Percentiles rank a stretch among this genome's conserved stretches.
Conservation (phyloP, 1,140 invertebrate genomes). For the Drosophila arizonae region DNA sequence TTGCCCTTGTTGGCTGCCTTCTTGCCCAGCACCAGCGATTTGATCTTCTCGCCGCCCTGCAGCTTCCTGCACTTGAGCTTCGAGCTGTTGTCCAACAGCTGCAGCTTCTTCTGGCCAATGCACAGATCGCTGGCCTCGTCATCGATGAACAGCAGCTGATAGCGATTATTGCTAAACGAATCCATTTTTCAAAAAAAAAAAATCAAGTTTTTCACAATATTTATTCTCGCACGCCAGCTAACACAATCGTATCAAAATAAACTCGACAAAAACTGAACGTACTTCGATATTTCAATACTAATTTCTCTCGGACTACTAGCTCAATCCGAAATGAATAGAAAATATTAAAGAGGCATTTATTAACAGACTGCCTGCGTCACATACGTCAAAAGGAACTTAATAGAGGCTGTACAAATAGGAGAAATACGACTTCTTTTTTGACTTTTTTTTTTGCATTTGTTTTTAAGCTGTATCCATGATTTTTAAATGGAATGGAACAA, state of each 20-base stretch:
- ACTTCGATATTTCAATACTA: too few species aligned
- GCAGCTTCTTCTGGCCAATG: background rate
- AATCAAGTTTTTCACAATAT: background rate
- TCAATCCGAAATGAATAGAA: too few species aligned
- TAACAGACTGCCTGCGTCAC: too few species aligned
- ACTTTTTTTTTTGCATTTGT: too few species aligned
- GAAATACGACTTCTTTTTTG: too few species aligned
- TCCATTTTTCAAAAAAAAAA: conserved; percentile 6
- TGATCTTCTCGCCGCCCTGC: background rate
- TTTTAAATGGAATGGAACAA: too few species aligned
- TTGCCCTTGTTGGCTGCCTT: background rate
- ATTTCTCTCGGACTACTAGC: conserved; percentile 8
- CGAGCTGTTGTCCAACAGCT: background rate
- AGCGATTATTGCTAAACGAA: conserved; percentile 28
- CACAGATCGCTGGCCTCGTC: conserved; percentile 17
- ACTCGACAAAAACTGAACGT: background rate
- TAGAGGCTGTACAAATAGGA: too few species aligned
- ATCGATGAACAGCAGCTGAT: conserved; percentile 35
- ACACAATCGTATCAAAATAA: conserved; percentile 6
- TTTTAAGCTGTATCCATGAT: too few species aligned
- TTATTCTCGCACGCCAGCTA: background rate
- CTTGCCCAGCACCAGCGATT: background rate
- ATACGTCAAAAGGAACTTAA: too few species aligned
- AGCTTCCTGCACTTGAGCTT: conserved; percentile 14
- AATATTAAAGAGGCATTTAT: background rate